Conservation (phyloP, 1,140 invertebrate species). For the Hetaerina americana region DNA sequence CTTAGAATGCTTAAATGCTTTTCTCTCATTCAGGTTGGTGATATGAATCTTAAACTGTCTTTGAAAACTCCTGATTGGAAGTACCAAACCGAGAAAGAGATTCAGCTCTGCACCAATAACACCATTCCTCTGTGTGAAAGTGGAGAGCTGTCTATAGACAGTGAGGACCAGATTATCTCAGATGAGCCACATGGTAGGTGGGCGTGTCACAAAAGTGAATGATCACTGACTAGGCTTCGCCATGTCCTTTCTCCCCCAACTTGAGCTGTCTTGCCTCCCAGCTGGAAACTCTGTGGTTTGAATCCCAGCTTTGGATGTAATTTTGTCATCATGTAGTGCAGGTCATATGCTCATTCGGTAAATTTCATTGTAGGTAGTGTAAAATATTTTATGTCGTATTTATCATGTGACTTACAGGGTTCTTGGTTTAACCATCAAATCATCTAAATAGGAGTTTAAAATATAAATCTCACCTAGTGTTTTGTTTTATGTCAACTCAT, state of each 20-base stretch:
- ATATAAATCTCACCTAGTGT: too few species aligned
- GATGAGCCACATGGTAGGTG: conserved; percentile 2
- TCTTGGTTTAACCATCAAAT: too few species aligned
- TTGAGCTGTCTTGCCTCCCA: neutral
- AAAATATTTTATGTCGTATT: too few species aligned
- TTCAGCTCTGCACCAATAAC: conserved; percentile 68
- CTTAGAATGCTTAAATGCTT: neutral
- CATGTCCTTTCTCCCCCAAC: neutral
- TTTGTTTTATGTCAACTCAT: too few species aligned
- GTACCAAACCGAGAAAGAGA: conserved; percentile 61
- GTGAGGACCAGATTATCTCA: neutral
- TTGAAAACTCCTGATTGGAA: conserved; percentile 78
- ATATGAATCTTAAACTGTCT: conserved; percentile 51
- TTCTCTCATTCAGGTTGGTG: conserved; percentile 40
- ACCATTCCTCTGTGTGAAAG: conserved; percentile 55
- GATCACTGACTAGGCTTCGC: neutral
- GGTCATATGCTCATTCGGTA: neutral
- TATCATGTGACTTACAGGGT: too few species aligned
- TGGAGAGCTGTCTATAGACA: conserved; percentile 16
- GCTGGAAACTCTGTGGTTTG: neutral
- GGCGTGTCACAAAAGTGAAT: neutral
- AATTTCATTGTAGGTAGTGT: neutral
- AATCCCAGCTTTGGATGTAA: neutral
- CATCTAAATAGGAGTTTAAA: too few species aligned
- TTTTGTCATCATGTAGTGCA: neutral